Evolutionary conservation across 2,797 vertebrate genomes (phyloP).

Genomic region (Diplodus puntazzo): DNA sequence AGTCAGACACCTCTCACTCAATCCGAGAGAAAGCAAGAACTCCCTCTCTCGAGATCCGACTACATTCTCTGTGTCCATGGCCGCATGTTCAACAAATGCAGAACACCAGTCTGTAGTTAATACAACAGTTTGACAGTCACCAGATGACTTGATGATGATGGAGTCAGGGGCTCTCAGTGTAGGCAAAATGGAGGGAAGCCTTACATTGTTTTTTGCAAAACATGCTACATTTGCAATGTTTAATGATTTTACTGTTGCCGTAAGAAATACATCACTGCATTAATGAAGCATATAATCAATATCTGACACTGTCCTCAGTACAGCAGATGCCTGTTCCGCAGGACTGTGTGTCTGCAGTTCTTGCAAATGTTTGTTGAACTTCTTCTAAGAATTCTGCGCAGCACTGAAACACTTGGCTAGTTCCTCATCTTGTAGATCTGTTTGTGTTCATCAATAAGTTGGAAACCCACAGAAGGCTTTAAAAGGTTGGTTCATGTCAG

Average conservation of each 20-base stretch:
- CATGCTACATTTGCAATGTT: neutral
- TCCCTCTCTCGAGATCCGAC: too few species aligned
- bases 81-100: too few species aligned
- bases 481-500: slow-evolving; percentile 22
- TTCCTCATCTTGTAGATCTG: slow-evolving; percentile 34
- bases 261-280: neutral
- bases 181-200: too few species aligned
- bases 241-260: neutral
- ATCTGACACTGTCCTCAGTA: slow-evolving; percentile 19
- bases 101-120: too few species aligned
- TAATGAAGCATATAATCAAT: neutral
- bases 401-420: slow-evolving; percentile 34
- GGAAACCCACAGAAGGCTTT: slow-evolving; percentile 43
- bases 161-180: too few species aligned
- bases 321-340: slow-evolving; percentile 20
- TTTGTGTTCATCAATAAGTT: slow-evolving; percentile 42
- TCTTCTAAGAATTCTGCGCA: slow-evolving; percentile 53
- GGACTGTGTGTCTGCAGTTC: slow-evolving; percentile 39
- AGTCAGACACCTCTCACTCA: too few species aligned
- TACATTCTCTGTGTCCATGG: too few species aligned
- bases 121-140: too few species aligned
- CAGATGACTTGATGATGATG: too few species aligned
- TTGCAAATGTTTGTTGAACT: slow-evolving; percentile 37
- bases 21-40: too few species aligned
- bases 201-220: neutral